Percentiles rank a stretch among this genome's conserved stretches.
Conservation (phyloP, 2,888 invertebrate species). For the Eupithecia insigniata region DNA sequence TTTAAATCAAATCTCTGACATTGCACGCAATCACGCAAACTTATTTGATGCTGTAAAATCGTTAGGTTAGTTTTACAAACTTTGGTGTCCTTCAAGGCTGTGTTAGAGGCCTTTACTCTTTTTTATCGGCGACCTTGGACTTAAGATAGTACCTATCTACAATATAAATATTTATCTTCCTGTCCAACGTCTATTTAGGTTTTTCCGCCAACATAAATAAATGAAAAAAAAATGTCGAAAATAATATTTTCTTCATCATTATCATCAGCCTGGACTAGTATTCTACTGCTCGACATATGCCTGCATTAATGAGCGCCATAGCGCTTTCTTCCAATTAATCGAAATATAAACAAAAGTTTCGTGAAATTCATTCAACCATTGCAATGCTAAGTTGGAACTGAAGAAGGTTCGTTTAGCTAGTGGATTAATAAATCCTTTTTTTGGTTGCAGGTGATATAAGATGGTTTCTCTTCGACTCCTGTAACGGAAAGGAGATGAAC, state of each 20-base stretch:
- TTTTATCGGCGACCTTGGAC: not conserved
- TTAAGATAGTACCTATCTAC: not conserved
- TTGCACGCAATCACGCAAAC: conserved; percentile 8
- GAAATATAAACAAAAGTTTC: not conserved
- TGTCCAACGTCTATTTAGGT: not conserved
- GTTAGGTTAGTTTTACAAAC: not conserved
- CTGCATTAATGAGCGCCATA: not conserved
- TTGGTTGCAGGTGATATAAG: conserved; percentile 64
- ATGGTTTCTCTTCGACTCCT: conserved; percentile 65
- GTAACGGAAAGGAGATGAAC: conserved; percentile 67
- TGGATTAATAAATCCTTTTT: not conserved
- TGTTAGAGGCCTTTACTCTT: not conserved
- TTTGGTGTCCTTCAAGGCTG: conserved; percentile 13
- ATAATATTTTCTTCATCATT: not conserved
- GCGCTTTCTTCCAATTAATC: not conserved
- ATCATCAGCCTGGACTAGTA: not conserved
- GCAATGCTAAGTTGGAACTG: not conserved
- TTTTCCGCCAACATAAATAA: not conserved
- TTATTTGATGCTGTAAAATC: not conserved
- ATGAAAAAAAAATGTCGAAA: not conserved
- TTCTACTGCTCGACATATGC: not conserved
- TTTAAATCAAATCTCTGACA: conserved; percentile 3
- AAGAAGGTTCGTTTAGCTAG: not conserved
- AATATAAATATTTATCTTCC: not conserved
- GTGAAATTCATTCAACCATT: not conserved